A percentile compares a stretch with the other conserved stretches of the same genome.
Evolutionary conservation across 2,113 vertebrate species (phyloP).

Genomic region (Atherinomorus stipes): DNA sequence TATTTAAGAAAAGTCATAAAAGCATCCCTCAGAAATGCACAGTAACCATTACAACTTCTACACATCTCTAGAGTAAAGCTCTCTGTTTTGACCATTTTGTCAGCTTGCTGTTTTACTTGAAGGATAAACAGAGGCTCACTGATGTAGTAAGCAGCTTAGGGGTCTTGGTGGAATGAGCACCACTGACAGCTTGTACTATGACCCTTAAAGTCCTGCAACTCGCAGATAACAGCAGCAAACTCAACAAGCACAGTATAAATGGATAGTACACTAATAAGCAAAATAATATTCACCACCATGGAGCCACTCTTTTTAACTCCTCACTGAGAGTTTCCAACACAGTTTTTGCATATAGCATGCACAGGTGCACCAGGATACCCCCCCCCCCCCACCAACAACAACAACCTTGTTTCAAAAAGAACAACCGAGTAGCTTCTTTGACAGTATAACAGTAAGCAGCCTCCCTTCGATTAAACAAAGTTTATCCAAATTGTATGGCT

Average conservation of each 20-base stretch:
- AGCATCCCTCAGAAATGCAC: not conserved
- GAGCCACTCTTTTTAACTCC: not conserved
- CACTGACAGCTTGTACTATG: constrained; percentile 27
- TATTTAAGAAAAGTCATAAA: not conserved
- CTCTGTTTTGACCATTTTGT: not conserved
- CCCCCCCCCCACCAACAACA: no score
- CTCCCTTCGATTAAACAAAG: not conserved
- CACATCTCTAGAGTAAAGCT: not conserved
- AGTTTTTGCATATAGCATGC: not conserved
- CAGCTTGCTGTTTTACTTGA: constrained; percentile 25
- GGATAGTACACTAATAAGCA: not conserved
- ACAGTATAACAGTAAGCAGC: not conserved
- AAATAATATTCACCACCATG: not conserved
- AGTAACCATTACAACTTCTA: not conserved
- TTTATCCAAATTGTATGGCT: not conserved
- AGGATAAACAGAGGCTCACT: constrained; percentile 33
- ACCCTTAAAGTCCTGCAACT: constrained; percentile 6
- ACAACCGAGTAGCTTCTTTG: not conserved
- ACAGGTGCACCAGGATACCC: not conserved
- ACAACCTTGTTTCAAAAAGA: not conserved
- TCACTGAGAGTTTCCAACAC: not conserved
- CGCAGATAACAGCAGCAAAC: constrained; percentile 16
- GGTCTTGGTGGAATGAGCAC: constrained; percentile 29
- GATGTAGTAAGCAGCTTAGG: constrained; percentile 60
- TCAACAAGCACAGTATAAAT: constrained; percentile 12